These are phyloP conservation scores for Megalonaias nervosa DNA, from an alignment of 1,140 invertebrate species.

Conservation along the genomic window DNA sequence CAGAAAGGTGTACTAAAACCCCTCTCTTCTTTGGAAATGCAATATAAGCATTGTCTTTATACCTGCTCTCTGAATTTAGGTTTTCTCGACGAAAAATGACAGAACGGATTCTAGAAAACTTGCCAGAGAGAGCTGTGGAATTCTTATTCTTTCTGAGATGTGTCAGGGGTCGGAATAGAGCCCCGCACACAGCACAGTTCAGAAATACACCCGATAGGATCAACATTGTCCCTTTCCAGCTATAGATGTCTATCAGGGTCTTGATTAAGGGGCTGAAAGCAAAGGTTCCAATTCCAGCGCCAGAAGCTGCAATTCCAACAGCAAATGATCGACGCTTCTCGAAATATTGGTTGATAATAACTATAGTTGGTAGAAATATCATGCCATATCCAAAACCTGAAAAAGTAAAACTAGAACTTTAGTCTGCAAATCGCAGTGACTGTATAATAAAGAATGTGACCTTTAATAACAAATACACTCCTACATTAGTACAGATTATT, in stretches of 20 bases:
- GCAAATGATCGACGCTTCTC: conserved; percentile 88
- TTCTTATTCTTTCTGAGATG: too few species aligned
- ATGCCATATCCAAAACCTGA: conserved; percentile 88
- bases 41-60: too few species aligned
- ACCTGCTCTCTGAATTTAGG: too few species aligned
- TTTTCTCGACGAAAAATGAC: too few species aligned
- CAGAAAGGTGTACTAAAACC: too few species aligned
- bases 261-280: conserved; percentile 60
- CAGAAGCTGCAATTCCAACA: conserved; percentile 89
- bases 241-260: neutral
- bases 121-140: too few species aligned
- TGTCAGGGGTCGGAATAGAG: conserved; percentile 8
- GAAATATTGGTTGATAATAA: conserved; percentile 91
- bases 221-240: conserved; percentile 5
- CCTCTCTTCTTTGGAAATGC: too few species aligned
- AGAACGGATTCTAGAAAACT: too few species aligned
- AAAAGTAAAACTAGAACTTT: neutral
- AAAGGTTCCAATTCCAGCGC: conserved; percentile 89
- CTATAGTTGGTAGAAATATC: conserved; percentile 89
- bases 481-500: too few species aligned
- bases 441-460: too few species aligned
- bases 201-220: conserved; percentile 13
- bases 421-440: too few species aligned
- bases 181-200: conserved; percentile 15
- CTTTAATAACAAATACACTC: too few species aligned